phyloP scores from a whole-genome alignment of 2,797 vertebrate genomes.

The Pachyuromys duprasi region DNA sequence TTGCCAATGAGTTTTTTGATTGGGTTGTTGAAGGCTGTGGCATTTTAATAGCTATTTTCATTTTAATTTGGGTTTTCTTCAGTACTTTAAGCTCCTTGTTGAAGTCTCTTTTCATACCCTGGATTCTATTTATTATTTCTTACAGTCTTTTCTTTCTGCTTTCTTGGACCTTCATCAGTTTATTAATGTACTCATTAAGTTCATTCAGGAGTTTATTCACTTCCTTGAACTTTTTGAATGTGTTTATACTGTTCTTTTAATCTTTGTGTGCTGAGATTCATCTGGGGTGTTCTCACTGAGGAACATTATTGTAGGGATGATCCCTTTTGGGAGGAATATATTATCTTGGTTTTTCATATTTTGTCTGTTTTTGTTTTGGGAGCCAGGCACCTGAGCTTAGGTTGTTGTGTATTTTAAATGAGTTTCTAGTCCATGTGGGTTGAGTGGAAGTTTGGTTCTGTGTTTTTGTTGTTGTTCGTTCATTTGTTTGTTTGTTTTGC shows the following conservation, averaged over 20 bases:
- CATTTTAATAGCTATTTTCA: not conserved
- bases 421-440: not conserved
- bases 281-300: too few species aligned
- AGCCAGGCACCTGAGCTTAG: not conserved
- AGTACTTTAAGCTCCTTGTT: not conserved
- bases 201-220: not conserved
- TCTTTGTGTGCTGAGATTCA: not conserved
- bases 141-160: not conserved
- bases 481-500: not conserved
- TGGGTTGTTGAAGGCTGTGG: not conserved
- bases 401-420: not conserved
- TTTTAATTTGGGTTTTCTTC: not conserved
- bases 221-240: not conserved
- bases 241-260: not conserved
- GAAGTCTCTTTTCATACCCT: not conserved
- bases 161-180: not conserved
- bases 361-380: not conserved
- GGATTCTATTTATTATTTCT: not conserved
- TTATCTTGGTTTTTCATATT: not conserved
- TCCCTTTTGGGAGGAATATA: too few species aligned
- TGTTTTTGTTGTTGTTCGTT: not conserved
- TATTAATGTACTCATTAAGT: not conserved
- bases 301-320: too few species aligned
- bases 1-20: not conserved
- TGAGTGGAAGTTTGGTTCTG: not conserved